Evolutionary conservation across 2,797 vertebrate genomes (phyloP), one percentile per base, ranked within the genome.

Genomic region (Clarias platycephalus): DNA sequence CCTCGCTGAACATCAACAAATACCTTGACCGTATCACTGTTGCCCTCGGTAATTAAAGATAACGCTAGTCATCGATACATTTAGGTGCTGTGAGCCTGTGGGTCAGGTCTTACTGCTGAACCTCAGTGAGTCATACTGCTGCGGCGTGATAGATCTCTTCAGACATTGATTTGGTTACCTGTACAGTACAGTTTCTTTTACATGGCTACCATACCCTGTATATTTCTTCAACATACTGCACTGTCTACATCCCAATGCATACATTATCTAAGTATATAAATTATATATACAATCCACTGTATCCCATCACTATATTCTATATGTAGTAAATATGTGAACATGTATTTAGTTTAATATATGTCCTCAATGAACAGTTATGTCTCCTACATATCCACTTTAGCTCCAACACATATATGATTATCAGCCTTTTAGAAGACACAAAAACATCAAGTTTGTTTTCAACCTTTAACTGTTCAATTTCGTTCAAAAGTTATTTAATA

Each of bases 1-100:
- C 94, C 1, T 99, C 97, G 22, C 89, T 97, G 85, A 97, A 97
- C 90, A 96, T 97, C 83, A 96, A 97, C 84, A 93, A 92, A 37
- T 99, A 97, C 86, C 91, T 98, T 53, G 89, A 90, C 86, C 87
- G 71, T 2, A 93, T 96, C 75, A 94, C 94, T 88, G 88, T 91
- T 55, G 95, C 95, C 82, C 92, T 99, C 64, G 94, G 98, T 98
- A 92, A 93, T 93, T 88, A 58, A 66, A 9, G 82, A 62, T n/a
- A 34, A 3, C 5, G 28, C 37, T 60, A 34, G 37, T 6, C 55
- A 60, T 40, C 22, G 40, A 26, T 24, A 26, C n/a, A 76, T 55
- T 2, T 71, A 8, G 34, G 15, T 49, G 40, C n/a, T 72, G 24
- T 13, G 24, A 26, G 37, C 37, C 37, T 40, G 37, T 40, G 37